A percentile compares a stretch with the other conserved stretches of the same genome.
Conservation (phyloP, 2,888 invertebrate genomes). For the Caenorhabditis angaria region DNA sequence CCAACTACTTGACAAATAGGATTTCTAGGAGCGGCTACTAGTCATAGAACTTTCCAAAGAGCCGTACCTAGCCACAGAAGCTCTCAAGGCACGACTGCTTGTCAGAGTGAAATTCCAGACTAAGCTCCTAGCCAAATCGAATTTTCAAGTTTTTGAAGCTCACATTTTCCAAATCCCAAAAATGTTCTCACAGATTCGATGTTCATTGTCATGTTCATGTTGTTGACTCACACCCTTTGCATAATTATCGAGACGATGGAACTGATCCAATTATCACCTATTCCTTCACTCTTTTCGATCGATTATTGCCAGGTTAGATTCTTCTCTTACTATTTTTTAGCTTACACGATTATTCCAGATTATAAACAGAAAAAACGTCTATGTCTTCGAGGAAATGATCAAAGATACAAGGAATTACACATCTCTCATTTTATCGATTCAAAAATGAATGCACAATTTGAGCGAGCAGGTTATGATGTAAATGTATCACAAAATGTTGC, state of each 20-base stretch:
- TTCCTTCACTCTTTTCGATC: conserved; percentile 45
- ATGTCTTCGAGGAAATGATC: conserved; percentile 42
- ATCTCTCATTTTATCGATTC: conserved; percentile 27
- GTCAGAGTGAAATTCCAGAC: too few species aligned
- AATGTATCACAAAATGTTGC: conserved; percentile 11
- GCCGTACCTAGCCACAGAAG: too few species aligned
- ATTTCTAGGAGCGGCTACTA: too few species aligned
- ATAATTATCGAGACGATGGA: conserved; percentile 35
- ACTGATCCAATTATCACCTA: conserved; percentile 50
- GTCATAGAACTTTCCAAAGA: too few species aligned
- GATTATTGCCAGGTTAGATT: conserved; percentile 22
- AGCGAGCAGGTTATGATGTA: conserved; percentile 19
- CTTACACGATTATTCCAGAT: conserved; percentile 40
- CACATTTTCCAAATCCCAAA: not conserved
- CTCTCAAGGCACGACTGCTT: too few species aligned
- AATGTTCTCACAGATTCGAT: conserved; percentile 33
- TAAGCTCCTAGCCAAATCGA: not conserved
- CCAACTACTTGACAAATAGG: too few species aligned
- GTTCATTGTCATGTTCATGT: conserved; percentile 49
- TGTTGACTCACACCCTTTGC: conserved; percentile 29
- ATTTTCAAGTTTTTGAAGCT: too few species aligned
- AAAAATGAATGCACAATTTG: conserved; percentile 46
- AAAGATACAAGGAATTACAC: conserved; percentile 23
- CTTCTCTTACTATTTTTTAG: not conserved
- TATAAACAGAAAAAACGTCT: conserved; percentile 42